Base-by-base conservation (phyloP, 2,888 invertebrate species). In the Hyposoter didymator region DNA sequence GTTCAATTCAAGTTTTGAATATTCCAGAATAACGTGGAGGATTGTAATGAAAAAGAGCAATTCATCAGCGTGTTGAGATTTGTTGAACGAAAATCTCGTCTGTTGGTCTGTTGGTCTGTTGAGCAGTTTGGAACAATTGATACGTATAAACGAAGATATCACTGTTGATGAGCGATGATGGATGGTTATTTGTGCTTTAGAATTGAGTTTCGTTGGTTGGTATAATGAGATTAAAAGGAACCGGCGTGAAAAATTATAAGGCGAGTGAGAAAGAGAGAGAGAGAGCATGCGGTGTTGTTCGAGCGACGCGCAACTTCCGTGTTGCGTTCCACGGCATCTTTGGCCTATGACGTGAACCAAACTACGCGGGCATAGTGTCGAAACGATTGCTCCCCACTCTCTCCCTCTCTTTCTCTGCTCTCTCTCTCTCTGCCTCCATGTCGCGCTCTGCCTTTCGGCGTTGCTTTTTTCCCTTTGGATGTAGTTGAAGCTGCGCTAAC, bases 261-360 rank as follows among this genome's bases (percentile, higher is more conserved):
- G 73, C 47, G 49, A 80, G 28, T 45, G 72, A 45, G 52, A 10
- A 28, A 66, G 72, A 55, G 39, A 59, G 49, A 69, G 55, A 43
- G 62, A 70, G 70, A 22, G 45, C 47, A 22, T 55, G 66, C 19
- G 67, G 70, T 64, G 74, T 87, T 59, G 64, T 72, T 69, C 45
- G 39, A 19, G 70, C 64, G 70, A 82, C 82, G 73, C 78, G 66
- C 75, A 80, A 87, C 88, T 87, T 88, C 87, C 87, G 87, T 83
- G 88, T 87, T 88, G 84, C 84, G 87, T 87, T 83, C 78, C 84
- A 70, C 82, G 80, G 85, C 69, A 78, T 78, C 85, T 85, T 88
- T 86, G 79, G 87, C 80, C 82, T 87, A 87, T 88, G 86, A 88
- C 86, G 87, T 84, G 86, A 84, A 69, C 78, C 73, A 45, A 82